Conservation (phyloP, 2,797 vertebrate species). For the Pangasius mekongensis region DNA sequence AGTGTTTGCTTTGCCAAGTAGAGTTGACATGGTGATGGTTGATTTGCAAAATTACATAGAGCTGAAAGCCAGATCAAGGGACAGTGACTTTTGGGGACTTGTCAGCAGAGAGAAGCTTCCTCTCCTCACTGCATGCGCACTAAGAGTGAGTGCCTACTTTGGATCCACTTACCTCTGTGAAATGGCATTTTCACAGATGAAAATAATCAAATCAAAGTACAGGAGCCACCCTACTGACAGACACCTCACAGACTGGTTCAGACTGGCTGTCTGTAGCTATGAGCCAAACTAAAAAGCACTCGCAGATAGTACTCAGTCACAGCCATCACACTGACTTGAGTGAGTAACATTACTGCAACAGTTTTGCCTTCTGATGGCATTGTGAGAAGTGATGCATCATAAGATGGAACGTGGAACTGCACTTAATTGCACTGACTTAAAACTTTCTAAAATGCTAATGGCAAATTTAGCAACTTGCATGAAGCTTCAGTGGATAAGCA, state of each 20-base stretch:
- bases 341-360: neutral
- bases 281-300: slow-evolving; percentile 48
- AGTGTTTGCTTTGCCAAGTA: slow-evolving; percentile 45
- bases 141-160: slow-evolving; percentile 36
- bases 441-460: neutral
- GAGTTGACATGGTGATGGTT: slow-evolving; percentile 44
- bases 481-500: neutral
- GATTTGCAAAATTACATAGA: slow-evolving; percentile 40
- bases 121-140: slow-evolving; percentile 28
- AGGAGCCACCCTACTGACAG: slow-evolving; percentile 15
- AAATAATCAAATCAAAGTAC: slow-evolving; percentile 55
- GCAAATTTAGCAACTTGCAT: too few species aligned
- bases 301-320: slow-evolving; percentile 35
- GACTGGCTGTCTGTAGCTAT: slow-evolving; percentile 39
- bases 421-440: neutral
- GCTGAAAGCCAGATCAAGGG: slow-evolving; percentile 51
- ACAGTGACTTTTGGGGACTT: slow-evolving; percentile 48
- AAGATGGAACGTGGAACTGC: neutral
- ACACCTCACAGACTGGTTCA: neutral
- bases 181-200: slow-evolving; percentile 50
- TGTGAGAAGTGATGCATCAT: neutral
- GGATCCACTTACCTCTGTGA: slow-evolving; percentile 49
- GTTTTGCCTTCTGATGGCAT: slow-evolving; percentile 57
- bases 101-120: slow-evolving; percentile 40
- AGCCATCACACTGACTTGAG: slow-evolving; percentile 41